Evolutionary conservation across 1,140 invertebrate species (phyloP), one percentile per base, ranked within the genome.

Genomic region (Spodoptera litura): DNA sequence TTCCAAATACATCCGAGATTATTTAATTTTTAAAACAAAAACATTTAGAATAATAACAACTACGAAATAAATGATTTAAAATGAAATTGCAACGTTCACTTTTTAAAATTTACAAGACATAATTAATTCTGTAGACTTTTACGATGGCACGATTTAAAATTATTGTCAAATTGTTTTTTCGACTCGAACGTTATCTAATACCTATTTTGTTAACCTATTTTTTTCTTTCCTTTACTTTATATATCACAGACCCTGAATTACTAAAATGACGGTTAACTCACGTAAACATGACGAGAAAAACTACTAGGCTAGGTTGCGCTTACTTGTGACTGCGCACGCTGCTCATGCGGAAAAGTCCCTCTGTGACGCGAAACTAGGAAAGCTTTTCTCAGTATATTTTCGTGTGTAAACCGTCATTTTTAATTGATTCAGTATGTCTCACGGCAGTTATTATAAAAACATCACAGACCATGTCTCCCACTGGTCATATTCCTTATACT

Each of bases 91-190:
- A 58, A 73, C 71, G 15, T 62, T 74, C 72, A 52, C 9, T 64
- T 62, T 64, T 64, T 53, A 64, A 49, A 75, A 53, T 62, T 62
- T 75, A 75, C 49, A 62, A 20, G 73, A 75, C 38, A 64, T 64
- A 74, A 61, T 61, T 31, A 61, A 74, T 58, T 74, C 56, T 49
- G 44, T 75, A 44, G 31, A 64, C 73, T 75, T 64, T 62, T 56
- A 49, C 53, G 59, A 75, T 75, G 73, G 73, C 73, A 75, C 73
- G 56, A 51, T 74, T 74, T 59, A 64, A 75, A 75, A 62, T 64
- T 31, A 64, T 49, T 75, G 44, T 27, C 58, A 62, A 75, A 52
- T 35, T 52, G 3, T 53, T 62, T 62, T 52, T 75, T 75, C 58
- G 49, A 75, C 58, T 52, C 72, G 8, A 31, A 27, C 11, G 53